Evolutionary conservation across 2,113 vertebrate species (phyloP).

Genomic region (Malaclemys terrapin): DNA sequence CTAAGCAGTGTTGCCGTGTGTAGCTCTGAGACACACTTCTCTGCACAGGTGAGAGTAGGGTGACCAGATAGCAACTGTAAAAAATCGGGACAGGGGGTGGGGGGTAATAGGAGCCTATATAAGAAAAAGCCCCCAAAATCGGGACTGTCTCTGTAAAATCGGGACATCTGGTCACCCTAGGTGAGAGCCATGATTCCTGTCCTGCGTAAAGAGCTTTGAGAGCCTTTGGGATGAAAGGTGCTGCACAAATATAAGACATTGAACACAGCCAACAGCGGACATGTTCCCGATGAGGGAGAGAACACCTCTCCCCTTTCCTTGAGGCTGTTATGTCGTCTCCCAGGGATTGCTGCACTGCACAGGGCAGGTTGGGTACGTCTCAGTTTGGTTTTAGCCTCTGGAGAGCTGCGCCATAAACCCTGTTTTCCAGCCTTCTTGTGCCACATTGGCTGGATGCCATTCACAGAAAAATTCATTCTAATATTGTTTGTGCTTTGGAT

Average conservation of each 20-base stretch:
- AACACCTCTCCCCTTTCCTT: not conserved
- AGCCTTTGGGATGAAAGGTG: not conserved
- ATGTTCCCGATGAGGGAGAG: not conserved
- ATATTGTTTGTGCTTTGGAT: not conserved
- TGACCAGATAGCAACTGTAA: no score
- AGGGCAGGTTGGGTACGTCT: not conserved
- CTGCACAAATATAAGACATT: not conserved
- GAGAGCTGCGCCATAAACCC: not conserved
- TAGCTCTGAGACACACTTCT: not conserved
- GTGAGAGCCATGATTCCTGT: not conserved
- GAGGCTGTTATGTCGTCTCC: not conserved
- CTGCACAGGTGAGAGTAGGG: not conserved
- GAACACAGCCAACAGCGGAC: not conserved
- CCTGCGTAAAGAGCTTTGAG: not conserved
- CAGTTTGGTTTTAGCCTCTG: not conserved
- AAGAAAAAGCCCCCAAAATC: no score
- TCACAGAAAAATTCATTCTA: not conserved
- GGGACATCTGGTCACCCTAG: not conserved
- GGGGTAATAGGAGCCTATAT: no score
- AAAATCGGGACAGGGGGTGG: no score
- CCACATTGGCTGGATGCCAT: not conserved
- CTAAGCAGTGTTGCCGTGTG: not conserved
- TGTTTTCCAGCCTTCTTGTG: fast-evolving
- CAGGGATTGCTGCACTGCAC: not conserved
- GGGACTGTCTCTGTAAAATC: no score